phyloP scores from a whole-genome alignment of 2,797 vertebrate species.

The Fistularia tabacaria region DNA sequence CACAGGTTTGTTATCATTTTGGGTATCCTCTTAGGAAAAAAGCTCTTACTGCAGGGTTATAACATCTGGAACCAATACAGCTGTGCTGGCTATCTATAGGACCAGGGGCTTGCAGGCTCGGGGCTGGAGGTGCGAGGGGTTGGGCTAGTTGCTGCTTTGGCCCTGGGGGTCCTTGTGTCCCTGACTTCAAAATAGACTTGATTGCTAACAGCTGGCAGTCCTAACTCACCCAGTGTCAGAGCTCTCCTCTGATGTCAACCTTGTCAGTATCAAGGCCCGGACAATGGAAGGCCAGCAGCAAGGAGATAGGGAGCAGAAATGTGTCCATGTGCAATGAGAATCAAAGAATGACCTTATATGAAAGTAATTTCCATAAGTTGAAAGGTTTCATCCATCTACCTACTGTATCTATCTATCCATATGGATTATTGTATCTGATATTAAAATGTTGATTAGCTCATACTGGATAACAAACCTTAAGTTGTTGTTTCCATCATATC shows the following conservation, averaged over 20 bases:
- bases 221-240: constrained; percentile 81
- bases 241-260: constrained; percentile 82
- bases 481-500: too few species aligned
- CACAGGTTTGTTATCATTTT: constrained; percentile 17
- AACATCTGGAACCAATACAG: constrained; percentile 83
- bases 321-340: constrained; percentile 44
- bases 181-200: constrained; percentile 85
- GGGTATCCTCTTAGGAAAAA: constrained; percentile 69
- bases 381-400: constrained; percentile 23
- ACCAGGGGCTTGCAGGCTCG: constrained; percentile 64
- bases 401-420: too few species aligned
- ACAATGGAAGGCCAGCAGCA: constrained; percentile 66
- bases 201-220: constrained; percentile 84
- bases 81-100: constrained; percentile 67
- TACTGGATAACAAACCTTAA: too few species aligned
- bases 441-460: too few species aligned
- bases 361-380: constrained; percentile 54
- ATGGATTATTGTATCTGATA: too few species aligned
- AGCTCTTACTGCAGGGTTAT: constrained; percentile 40
- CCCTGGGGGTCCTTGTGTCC: constrained; percentile 81
- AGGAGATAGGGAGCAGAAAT: constrained; percentile 37
- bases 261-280: constrained; percentile 81
- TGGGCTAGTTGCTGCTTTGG: constrained; percentile 76
- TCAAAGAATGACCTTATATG: constrained; percentile 44
- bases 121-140: constrained; percentile 44